Evolutionary conservation across 2,797 vertebrate species (phyloP), one percentile per base, ranked within the genome.

Genomic region (Gallinago nigripennis): DNA sequence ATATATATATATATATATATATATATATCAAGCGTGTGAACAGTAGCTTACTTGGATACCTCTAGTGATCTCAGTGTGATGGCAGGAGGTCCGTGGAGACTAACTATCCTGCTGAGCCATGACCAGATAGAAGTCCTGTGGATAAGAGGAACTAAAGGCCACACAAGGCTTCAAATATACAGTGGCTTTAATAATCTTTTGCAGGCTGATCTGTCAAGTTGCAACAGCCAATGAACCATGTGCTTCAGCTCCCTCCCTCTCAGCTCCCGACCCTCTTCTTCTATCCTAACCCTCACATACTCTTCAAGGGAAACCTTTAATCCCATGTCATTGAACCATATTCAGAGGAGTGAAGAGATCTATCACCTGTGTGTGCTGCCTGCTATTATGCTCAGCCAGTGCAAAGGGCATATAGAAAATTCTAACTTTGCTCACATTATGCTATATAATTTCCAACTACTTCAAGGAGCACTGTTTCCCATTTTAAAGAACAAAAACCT

Each of bases 241-340:
- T 17, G 46, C 28, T 85, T 75, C 75, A 60, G 57, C 48, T 35
- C 61, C 35, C 27, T 60, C 54, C 16, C 43, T 81, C 50, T 53
- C 28, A 33, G 33, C 46, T 77, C 64, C 50, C 60, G 73, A 3
- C 3, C 23, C 30, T 58, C 46, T 25, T 65, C 46, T 50, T n/a
- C 48, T 25, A 28, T 24, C 56, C 39, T 31, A 82, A 46, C 30
- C 16, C 72, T 73, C 41, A 50, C 31, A n/a, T 23, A 28, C 12
- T 37, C 37, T 54, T 51, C 46, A 50, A 79, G 45, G 33, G 9
- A 65, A 91, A 69, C 25, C 31, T 89, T 91, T 76, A 76, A 82
- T 79, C 18, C 39, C 31, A n/a, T 60, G 12, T 41, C 31, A 20
- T 0, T 57, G 11, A 85, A 75, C 11, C 0, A 0, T 39, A 51